Conservation (phyloP, 2,797 vertebrate genomes). For the Vireo griseus region DNA sequence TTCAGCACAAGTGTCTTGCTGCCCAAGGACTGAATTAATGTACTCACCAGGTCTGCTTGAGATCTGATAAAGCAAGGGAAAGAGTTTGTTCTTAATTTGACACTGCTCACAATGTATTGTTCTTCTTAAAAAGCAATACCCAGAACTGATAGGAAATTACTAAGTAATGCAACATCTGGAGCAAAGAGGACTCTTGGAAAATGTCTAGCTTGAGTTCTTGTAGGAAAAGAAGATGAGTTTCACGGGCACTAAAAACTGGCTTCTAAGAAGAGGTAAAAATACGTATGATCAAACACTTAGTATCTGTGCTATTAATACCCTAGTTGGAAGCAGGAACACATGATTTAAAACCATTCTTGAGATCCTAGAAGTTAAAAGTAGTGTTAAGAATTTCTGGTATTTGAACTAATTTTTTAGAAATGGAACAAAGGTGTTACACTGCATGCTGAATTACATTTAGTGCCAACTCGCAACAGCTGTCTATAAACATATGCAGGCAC, state of each 20-base stretch:
- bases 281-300: not conserved
- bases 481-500: rapidly evolving
- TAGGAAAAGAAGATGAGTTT: not conserved
- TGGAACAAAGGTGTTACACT: not conserved
- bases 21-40: not conserved
- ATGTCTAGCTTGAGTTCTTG: not conserved
- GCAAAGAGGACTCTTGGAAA: not conserved
- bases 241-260: not conserved
- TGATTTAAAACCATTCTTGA: not conserved
- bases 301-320: not conserved
- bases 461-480: not conserved
- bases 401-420: not conserved
- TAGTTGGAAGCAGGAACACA: not conserved
- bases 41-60: not conserved
- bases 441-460: not conserved
- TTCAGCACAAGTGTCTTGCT: not conserved
- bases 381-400: not conserved
- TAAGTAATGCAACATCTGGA: not conserved
- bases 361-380: not conserved
- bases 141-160: not conserved
- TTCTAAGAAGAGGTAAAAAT: not conserved
- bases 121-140: not conserved
- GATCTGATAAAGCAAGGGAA: not conserved
- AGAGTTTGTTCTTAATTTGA: not conserved
- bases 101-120: not conserved